A percentile compares a stretch with the other conserved stretches of the same genome.
phyloP scores from a whole-genome alignment of 2,113 vertebrate genomes.

The Leptobrachium leishanense region DNA sequence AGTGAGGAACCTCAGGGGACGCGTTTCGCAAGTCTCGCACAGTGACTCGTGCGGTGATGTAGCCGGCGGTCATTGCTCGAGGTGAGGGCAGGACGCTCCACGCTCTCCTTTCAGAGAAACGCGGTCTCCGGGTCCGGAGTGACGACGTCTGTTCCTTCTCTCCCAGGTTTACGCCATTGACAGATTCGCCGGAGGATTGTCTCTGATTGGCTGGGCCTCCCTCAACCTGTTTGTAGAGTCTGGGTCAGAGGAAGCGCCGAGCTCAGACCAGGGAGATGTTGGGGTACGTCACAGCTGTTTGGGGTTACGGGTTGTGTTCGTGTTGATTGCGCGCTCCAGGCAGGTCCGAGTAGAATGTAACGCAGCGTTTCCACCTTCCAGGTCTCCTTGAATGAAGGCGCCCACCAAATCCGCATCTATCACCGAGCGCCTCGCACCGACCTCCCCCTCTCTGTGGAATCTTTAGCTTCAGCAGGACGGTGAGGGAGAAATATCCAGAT shows the following conservation, averaged over 20 bases:
- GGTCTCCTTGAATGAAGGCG: conserved; percentile 55
- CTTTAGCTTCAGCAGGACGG: conserved; percentile 46
- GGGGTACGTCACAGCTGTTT: conserved; percentile 35
- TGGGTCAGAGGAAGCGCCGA: conserved; percentile 43
- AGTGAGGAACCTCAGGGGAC: neutral
- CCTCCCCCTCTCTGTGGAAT: conserved; percentile 41
- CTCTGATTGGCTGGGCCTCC: conserved; percentile 54
- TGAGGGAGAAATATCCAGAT: conserved; percentile 7
- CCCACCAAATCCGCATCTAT: conserved; percentile 54
- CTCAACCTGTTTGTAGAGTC: conserved; percentile 55
- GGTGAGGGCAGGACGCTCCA: too few species aligned
- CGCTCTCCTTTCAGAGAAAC: too few species aligned
- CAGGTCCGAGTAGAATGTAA: too few species aligned
- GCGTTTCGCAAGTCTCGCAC: too few species aligned
- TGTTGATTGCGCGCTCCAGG: neutral
- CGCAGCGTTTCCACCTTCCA: conserved; percentile 1
- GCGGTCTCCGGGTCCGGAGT: too few species aligned
- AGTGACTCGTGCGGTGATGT: too few species aligned
- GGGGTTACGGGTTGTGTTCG: neutral
- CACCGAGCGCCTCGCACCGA: conserved; percentile 46
- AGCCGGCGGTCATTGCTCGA: too few species aligned
- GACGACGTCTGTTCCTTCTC: neutral
- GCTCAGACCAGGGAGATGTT: conserved; percentile 27
- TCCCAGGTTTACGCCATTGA: conserved; percentile 52
- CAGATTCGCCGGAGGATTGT: conserved; percentile 33